phyloP scores from a whole-genome alignment of 2,113 vertebrate genomes.

The Rhinoderma darwinii region DNA sequence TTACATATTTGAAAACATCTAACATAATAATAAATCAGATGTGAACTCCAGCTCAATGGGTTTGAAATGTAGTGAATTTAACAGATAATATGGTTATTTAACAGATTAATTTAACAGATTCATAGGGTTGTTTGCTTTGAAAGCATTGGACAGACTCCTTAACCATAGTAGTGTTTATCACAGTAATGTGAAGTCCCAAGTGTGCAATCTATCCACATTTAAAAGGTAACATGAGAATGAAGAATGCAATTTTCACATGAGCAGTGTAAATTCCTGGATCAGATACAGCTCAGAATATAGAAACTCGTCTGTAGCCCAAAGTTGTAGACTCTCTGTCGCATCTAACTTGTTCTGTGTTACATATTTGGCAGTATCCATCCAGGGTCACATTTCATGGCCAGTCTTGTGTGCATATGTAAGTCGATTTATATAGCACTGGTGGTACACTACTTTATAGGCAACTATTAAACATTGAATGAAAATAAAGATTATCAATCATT shows the following conservation, averaged over 20 bases:
- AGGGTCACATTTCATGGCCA: slow-evolving; percentile 16
- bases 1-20: neutral
- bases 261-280: slow-evolving; percentile 30
- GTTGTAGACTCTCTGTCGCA: slow-evolving; percentile 49
- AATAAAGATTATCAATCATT: too few relatives aligned
- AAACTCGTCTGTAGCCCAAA: neutral
- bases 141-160: neutral
- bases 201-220: slow-evolving; percentile 5
- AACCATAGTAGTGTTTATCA: slow-evolving; percentile 26
- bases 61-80: neutral
- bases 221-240: slow-evolving; percentile 22
- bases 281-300: slow-evolving; percentile 12
- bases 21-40: neutral
- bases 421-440: neutral
- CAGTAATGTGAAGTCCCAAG: slow-evolving; percentile 8
- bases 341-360: slow-evolving; percentile 20
- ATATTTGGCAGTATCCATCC: neutral
- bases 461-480: neutral
- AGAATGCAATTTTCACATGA: slow-evolving; percentile 29
- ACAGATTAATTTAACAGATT: neutral
- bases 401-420: neutral
- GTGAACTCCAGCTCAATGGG: neutral
- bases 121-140: neutral
- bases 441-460: neutral
- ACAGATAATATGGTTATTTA: too few relatives aligned